Base-by-base conservation (phyloP, 2,113 vertebrate genomes). In the Zapus hudsonius region DNA sequence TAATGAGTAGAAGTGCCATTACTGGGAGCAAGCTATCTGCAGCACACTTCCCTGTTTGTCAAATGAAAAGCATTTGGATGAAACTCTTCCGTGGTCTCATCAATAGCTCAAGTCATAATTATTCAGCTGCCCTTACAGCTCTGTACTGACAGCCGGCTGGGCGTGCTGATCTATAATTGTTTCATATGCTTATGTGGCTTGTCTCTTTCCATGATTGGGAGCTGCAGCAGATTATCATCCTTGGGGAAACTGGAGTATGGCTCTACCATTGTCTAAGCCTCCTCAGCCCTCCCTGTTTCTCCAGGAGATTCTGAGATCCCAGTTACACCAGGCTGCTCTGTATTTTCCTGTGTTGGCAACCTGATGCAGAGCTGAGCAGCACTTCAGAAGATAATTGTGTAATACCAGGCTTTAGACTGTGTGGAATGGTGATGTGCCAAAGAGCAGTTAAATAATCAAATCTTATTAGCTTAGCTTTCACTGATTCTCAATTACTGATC, bases 41-140 rank as follows among this genome's bases (percentile, higher is more conserved):
- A 90, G 57, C 87, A 82, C 88, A n/a, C n/a, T 93, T 95, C 27
- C 44, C 94, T 5, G 31, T 93, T 96, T 86, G 79, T 61, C 79
- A 93, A 52, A 94, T 96, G 89, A 88, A 96, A 96, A 94, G 44
- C 61, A 90, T 52, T 69, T 89, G 36, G 20, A 10, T 52, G 92
- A 96, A 97, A 47, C 31, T 31, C 2, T 72, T 94, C 76, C 2
- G 0, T 69, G 59, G 82, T 83, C 78, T 17, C 83, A 87, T 84
- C 66, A 89, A 61, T 87, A 93, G 67, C 89, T 85, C 59, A 33
- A 73, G 63, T 75, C 63, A 0, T 78, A 93, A 75, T 64, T 94
- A 73, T 40, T 64, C 69, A 93, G 59, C 13, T 7, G 0, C 69
- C 87, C 88, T 55, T 80, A 36, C 52, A 88, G 96, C 93, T 72